Conservation (phyloP, 2,113 vertebrate genomes). For the Eulemur rufifrons region DNA sequence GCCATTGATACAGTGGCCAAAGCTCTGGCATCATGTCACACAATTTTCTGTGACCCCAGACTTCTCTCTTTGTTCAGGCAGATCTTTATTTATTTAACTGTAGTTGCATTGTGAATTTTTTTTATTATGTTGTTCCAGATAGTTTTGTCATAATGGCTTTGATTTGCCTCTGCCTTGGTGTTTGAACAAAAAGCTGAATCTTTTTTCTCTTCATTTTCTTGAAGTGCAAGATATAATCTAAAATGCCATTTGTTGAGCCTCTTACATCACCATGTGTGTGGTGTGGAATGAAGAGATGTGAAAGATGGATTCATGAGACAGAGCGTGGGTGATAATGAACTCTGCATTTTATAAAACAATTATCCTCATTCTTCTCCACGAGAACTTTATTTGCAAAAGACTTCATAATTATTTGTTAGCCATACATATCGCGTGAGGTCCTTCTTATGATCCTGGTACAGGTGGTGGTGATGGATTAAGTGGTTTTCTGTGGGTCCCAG, state of each 20-base stretch:
- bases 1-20: slow-evolving; percentile 44
- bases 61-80: slow-evolving; percentile 44
- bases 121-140: slow-evolving; percentile 45
- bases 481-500: slow-evolving; percentile 27
- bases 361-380: slow-evolving; percentile 47
- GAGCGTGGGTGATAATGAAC: slow-evolving; percentile 64
- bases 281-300: slow-evolving; percentile 66
- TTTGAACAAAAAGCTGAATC: slow-evolving; percentile 65
- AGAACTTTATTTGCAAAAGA: slow-evolving; percentile 54
- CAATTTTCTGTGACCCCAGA: slow-evolving; percentile 17
- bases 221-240: slow-evolving; percentile 61
- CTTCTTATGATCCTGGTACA: not conserved
- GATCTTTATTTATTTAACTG: slow-evolving; percentile 46
- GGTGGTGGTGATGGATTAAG: not conserved
- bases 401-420: slow-evolving; percentile 47
- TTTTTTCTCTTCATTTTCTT: slow-evolving; percentile 38
- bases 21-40: slow-evolving; percentile 39
- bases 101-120: slow-evolving; percentile 25
- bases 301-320: slow-evolving; percentile 59
- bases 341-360: slow-evolving; percentile 66
- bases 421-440: not conserved
- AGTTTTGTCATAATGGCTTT: slow-evolving; percentile 52
- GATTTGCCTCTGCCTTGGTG: slow-evolving; percentile 46
- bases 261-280: slow-evolving; percentile 55
- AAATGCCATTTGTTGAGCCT: slow-evolving; percentile 50